Evolutionary conservation across 2,888 invertebrate genomes (phyloP).

Genomic region (Eumacrocentrus americanus): DNA sequence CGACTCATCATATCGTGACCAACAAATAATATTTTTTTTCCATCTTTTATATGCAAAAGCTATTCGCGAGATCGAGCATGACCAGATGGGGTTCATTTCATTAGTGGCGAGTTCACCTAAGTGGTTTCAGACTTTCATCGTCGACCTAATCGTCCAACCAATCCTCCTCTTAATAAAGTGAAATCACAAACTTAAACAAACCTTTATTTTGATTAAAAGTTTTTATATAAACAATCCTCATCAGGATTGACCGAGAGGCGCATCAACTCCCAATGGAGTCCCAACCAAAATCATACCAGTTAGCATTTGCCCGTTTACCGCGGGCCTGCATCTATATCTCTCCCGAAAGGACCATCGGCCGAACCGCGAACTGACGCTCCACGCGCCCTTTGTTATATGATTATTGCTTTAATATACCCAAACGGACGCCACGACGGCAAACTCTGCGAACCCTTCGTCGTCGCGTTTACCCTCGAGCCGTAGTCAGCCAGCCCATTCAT

Average conservation of each 20-base stretch:
- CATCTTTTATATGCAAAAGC: background rate
- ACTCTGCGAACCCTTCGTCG: constrained; percentile 29
- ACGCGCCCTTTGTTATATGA: constrained; percentile 56
- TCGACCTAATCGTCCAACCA: background rate
- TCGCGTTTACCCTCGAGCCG: constrained; percentile 32
- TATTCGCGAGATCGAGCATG: constrained; percentile 32
- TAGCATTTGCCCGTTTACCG: constrained; percentile 20
- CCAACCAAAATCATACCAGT: constrained; percentile 14
- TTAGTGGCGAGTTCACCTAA: constrained; percentile 25
- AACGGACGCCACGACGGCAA: constrained; percentile 29
- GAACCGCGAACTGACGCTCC: constrained; percentile 41
- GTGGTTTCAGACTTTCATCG: constrained; percentile 7
- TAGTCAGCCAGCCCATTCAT: constrained; percentile 39
- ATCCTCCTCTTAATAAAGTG: background rate
- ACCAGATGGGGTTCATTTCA: constrained; percentile 35
- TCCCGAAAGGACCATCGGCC: constrained; percentile 54
- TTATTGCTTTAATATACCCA: constrained; percentile 55
- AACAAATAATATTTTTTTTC: background rate
- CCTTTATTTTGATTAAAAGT: too few species aligned
- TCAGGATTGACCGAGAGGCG: too few species aligned
- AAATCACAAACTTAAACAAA: background rate
- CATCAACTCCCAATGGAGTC: background rate
- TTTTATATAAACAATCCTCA: too few species aligned
- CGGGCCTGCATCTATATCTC: constrained; percentile 32
- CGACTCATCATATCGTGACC: background rate